These are phyloP conservation scores for Temnothorax longispinosus DNA, from an alignment of 1,140 invertebrate species.

Conservation along the genomic window DNA sequence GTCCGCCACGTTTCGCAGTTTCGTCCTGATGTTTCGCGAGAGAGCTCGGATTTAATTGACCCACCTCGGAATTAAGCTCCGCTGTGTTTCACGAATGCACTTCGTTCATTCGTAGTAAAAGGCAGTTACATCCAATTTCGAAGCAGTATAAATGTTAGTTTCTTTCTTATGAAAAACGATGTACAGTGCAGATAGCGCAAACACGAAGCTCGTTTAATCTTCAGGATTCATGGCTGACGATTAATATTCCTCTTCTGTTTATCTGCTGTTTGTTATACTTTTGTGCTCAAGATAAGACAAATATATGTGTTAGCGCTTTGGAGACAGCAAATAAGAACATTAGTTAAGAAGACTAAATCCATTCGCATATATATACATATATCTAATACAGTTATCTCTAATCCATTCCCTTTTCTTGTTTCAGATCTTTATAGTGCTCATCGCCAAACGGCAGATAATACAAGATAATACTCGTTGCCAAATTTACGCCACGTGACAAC, in stretches of 20 bases:
- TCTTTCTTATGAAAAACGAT: background rate
- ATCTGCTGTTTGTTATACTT: background rate
- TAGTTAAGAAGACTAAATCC: background rate
- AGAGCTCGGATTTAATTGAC: constrained; percentile 63
- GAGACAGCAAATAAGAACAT: background rate
- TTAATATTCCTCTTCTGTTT: constrained; percentile 4
- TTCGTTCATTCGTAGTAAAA: background rate
- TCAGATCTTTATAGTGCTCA: background rate
- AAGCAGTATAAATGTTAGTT: background rate
- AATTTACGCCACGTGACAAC: constrained; percentile 23
- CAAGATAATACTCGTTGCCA: constrained; percentile 19
- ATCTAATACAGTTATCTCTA: constrained; percentile 2
- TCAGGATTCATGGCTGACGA: background rate
- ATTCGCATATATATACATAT: background rate
- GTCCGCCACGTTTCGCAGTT: background rate
- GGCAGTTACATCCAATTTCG: background rate
- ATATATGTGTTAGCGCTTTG: background rate
- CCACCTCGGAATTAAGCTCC: constrained; percentile 53
- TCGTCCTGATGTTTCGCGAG: background rate
- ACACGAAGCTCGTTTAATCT: background rate
- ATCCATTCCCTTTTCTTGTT: background rate
- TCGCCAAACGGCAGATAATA: constrained; percentile 27
- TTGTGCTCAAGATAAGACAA: constrained; percentile 2
- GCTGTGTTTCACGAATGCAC: background rate
- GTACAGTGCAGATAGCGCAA: background rate